A percentile compares a stretch with the other conserved stretches of the same genome.
Conservation (phyloP, 2,888 invertebrate genomes). For the Xanthorhoe designata region DNA sequence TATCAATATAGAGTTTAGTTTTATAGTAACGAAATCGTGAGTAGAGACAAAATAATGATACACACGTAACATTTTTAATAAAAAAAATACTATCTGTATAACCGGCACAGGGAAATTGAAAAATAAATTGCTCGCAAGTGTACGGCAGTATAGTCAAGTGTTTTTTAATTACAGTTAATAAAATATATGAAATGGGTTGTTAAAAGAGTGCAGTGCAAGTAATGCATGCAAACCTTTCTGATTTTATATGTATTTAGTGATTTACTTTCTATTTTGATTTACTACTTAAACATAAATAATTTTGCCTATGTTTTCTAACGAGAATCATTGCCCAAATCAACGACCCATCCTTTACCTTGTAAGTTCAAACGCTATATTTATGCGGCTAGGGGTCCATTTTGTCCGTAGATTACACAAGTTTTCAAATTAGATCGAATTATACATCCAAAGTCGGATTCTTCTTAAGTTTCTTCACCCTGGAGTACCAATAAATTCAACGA, state of each 20-base stretch:
- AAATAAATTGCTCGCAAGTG: constrained; percentile 65
- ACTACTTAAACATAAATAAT: too few relatives aligned
- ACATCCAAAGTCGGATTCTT: constrained; percentile 68
- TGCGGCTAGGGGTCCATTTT: constrained; percentile 46
- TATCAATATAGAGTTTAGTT: too few relatives aligned
- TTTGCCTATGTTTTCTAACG: too few relatives aligned
- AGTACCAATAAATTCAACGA: constrained; percentile 73
- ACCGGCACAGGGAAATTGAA: constrained; percentile 59
- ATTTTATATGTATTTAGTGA: constrained; percentile 53
- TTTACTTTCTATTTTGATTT: too few relatives aligned
- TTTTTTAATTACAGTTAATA: constrained; percentile 77
- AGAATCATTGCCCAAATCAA: constrained; percentile 7
- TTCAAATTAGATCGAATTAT: constrained; percentile 70
- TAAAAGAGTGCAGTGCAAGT: constrained; percentile 55
- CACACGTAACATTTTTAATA: too few relatives aligned
- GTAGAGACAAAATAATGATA: too few relatives aligned
- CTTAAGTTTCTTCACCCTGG: constrained; percentile 63
- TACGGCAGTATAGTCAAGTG: constrained; percentile 69
- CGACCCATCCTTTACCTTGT: constrained; percentile 13
- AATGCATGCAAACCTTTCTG: constrained; percentile 65
- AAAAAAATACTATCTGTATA: constrained; percentile 34
- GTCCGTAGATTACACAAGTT: constrained; percentile 62
- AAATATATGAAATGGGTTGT: constrained; percentile 66
- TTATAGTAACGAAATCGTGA: too few relatives aligned
- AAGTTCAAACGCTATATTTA: constrained; percentile 41